phyloP scores from a whole-genome alignment of 1,140 invertebrate species.

The Sycophila sp. region DNA sequence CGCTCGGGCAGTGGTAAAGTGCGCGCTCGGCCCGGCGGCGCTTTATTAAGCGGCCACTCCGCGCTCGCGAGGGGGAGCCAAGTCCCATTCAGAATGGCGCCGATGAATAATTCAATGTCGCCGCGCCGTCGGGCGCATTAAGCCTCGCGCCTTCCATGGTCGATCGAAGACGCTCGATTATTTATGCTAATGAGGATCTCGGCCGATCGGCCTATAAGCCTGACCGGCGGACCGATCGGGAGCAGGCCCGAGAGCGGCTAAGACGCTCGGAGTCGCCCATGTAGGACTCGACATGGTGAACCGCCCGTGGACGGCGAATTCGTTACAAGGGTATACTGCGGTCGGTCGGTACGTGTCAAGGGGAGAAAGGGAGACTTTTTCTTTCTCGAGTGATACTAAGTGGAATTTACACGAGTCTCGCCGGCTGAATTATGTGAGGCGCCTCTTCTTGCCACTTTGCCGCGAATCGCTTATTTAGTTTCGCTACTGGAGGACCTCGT shows the following conservation, averaged over 20 bases:
- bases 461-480: no score
- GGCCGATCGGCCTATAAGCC: not conserved
- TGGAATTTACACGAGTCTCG: not conserved
- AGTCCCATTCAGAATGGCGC: not conserved
- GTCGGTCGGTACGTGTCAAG: not conserved
- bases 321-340: not conserved
- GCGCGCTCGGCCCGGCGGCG: not conserved
- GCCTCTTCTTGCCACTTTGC: no score
- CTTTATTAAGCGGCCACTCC: constrained; percentile 7
- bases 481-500: no score
- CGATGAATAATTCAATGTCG: constrained; percentile 12
- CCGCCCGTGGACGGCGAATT: not conserved
- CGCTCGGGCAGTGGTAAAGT: not conserved
- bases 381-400: no score
- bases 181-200: not conserved
- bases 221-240: not conserved
- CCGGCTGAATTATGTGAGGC: not conserved
- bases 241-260: no score
- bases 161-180: not conserved
- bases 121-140: not conserved
- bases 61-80: no score
- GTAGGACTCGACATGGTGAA: not conserved
- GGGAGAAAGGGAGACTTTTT: not conserved
- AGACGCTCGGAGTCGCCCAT: not conserved
- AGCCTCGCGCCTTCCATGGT: not conserved